Evolutionary conservation across 2,888 invertebrate species (phyloP).

Genomic region (Noctua pronuba): DNA sequence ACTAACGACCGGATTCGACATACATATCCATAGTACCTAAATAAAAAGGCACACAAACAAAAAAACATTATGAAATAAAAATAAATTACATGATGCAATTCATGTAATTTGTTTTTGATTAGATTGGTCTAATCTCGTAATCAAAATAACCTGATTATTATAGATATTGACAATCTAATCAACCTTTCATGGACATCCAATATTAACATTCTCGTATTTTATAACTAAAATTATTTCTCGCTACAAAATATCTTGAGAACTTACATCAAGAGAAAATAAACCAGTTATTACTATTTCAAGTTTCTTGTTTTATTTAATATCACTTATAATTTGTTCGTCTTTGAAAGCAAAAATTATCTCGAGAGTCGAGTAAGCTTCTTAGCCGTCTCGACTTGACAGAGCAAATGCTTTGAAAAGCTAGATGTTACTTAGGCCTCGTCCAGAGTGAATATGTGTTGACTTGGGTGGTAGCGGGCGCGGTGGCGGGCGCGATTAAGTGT

Average conservation of each 20-base stretch:
- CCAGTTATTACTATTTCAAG: conserved; percentile 21
- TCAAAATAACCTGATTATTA: neutral
- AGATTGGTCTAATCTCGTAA: neutral
- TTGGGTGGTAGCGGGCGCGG: neutral
- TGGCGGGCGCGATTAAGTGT: neutral
- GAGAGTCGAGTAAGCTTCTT: conserved; percentile 33
- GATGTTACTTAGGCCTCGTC: neutral
- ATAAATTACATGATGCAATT: no score
- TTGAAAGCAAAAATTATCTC: conserved; percentile 38
- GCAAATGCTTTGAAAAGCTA: conserved; percentile 27
- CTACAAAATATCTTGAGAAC: conserved; percentile 4
- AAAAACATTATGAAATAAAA: no score
- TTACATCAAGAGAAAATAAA: conserved; percentile 38
- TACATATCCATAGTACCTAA: no score
- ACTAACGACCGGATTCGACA: no score
- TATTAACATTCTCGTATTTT: neutral
- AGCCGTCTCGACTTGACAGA: conserved; percentile 25
- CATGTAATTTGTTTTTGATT: no score
- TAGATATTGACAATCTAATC: neutral
- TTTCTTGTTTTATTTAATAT: conserved; percentile 39
- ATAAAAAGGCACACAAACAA: no score
- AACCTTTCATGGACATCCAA: neutral
- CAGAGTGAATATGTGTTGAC: neutral
- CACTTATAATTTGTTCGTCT: conserved; percentile 42
- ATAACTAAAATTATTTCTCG: conserved; percentile 17